Conservation (phyloP, 2,888 invertebrate genomes). For the Polydrusus tereticollis region DNA sequence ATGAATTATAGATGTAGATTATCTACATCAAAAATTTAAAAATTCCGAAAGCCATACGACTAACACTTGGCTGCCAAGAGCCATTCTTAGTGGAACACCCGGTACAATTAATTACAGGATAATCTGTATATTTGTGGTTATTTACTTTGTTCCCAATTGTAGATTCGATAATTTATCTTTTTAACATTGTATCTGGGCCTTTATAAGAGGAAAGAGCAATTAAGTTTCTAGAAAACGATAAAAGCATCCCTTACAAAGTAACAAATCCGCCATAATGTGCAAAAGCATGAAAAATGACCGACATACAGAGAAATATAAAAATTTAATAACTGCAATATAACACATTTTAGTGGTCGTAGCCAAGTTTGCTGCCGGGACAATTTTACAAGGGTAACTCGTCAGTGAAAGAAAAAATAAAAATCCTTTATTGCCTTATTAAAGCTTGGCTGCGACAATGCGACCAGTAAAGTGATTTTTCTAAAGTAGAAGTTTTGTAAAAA, state of each 20-base stretch:
- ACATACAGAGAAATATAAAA: conserved; percentile 50
- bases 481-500: too few species aligned
- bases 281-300: conserved; percentile 49
- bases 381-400: conserved; percentile 31
- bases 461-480: too few species aligned
- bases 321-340: conserved; percentile 49
- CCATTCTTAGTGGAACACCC: too few species aligned
- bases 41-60: too few species aligned
- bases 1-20: too few species aligned
- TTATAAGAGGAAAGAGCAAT: conserved; percentile 11
- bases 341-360: conserved; percentile 45
- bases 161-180: conserved; percentile 10
- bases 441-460: too few species aligned
- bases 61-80: too few species aligned
- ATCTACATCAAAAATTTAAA: too few species aligned
- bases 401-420: not conserved
- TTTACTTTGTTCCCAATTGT: too few species aligned
- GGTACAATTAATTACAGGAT: too few species aligned
- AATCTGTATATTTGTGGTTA: too few species aligned
- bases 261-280: conserved; percentile 41
- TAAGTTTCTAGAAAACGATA: conserved; percentile 36
- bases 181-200: conserved; percentile 3
- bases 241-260: conserved; percentile 44
- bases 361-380: conserved; percentile 35
- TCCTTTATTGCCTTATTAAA: too few species aligned